Evolutionary conservation across 2,113 vertebrate genomes (phyloP).

Genomic region (Poicephalus gulielmi): DNA sequence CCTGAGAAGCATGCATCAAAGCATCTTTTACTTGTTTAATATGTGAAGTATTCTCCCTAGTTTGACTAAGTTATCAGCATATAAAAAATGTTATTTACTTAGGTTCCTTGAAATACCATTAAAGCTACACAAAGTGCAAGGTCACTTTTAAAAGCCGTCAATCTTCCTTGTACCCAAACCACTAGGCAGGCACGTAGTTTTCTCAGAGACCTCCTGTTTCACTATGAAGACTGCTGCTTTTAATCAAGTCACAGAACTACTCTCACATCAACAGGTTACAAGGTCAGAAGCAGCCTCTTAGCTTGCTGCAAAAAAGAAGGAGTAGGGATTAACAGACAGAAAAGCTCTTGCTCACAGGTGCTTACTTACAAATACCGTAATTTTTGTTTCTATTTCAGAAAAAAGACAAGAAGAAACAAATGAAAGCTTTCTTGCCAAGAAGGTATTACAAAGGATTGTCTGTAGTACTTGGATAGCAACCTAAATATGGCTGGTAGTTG

Average conservation of each 20-base stretch:
- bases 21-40: not conserved
- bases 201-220: constrained; percentile 3
- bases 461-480: not conserved
- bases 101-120: not conserved
- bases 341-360: not conserved
- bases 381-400: constrained; percentile 34
- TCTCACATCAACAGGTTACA: constrained; percentile 43
- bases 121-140: not conserved
- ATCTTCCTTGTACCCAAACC: constrained; percentile 28
- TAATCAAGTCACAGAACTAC: constrained; percentile 37
- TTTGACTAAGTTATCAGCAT: not conserved
- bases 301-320: not conserved
- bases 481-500: not conserved
- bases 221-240: constrained; percentile 13
- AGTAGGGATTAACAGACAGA: not conserved
- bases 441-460: not conserved
- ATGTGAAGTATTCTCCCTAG: not conserved
- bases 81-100: not conserved
- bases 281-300: constrained; percentile 27
- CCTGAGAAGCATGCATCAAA: not conserved
- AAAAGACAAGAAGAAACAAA: constrained; percentile 13
- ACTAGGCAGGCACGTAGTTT: not conserved
- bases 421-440: not conserved
- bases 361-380: not conserved
- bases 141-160: constrained; percentile 19